Evolutionary conservation across 2,797 vertebrate species (phyloP), one percentile per base, ranked within the genome.

Genomic region (Pteronotus mesoamericanus): DNA sequence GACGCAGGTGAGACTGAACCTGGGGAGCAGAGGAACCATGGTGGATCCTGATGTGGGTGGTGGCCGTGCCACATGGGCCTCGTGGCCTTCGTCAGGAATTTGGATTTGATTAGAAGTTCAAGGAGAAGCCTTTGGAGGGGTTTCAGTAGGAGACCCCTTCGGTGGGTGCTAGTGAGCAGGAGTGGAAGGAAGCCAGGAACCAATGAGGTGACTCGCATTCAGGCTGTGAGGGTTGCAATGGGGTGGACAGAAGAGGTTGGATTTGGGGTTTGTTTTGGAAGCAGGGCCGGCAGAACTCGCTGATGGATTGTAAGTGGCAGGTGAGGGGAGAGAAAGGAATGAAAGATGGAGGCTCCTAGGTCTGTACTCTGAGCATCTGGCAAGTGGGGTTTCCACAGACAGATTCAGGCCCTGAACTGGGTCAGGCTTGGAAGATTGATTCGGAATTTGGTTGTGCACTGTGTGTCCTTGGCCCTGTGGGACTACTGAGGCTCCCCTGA

Each of bases 321-420:
- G n/a, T 2, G 29, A 57, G 3, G 3, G 3, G 22, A 22, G 32
- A 75, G 59, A 51, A 12, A 37, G 51, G 64, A 53, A 85, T 53
- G 42, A 51, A 39, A 80, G 2, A 0, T 3, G 53, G 29, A 71
- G 11, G 48, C 29, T 0, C 34, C 0, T 0, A 68, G n/a, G 71
- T 72, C 21, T 85, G 2, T 21, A 19, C 24, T 64, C 72, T 61
- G 10, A 64, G 66, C 29, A 16, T 11, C 37, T 26, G 22, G 34
- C 46, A 66, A n/a, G 48, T 48, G 21, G 14, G 32, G 6, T 91
- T 85, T 68, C 72, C 66, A 34, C 3, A 1, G 44, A 37, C 72
- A 61, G 24, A 11, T 21, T 19, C 1, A 8, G 64, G 59, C n/a
- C 19, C 10, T 19, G 53, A 26, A 7, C 5, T 11, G 34, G 48